phyloP scores from a whole-genome alignment of 1,140 invertebrate species.

The Panonychus citri region DNA sequence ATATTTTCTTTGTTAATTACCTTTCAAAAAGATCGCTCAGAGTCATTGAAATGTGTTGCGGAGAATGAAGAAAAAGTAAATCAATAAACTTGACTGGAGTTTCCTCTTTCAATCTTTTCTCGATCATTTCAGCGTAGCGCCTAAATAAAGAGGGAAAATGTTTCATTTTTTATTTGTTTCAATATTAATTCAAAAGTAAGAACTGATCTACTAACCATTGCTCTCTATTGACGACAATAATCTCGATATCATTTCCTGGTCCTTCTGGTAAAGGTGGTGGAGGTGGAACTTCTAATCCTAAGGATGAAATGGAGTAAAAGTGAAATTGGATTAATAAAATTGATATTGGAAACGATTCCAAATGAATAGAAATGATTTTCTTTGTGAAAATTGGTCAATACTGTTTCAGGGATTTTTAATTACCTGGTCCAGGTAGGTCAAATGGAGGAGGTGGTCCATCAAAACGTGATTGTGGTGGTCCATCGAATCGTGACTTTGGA shows the following conservation, averaged over 20 bases:
- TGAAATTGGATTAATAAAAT: too few relatives aligned
- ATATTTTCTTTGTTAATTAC: too few relatives aligned
- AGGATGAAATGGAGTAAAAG: too few relatives aligned
- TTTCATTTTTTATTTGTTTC: neutral
- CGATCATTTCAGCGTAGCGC: conserved; percentile 6
- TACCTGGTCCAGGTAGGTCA: too few relatives aligned
- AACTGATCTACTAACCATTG: conserved; percentile 1
- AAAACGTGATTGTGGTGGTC: too few relatives aligned
- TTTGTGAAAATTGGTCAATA: too few relatives aligned
- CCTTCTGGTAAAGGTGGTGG: neutral
- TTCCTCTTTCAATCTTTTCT: conserved; percentile 1
- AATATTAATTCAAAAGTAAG: neutral
- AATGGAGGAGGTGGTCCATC: too few relatives aligned
- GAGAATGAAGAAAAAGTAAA: conserved; percentile 4
- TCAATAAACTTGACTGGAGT: conserved; percentile 2
- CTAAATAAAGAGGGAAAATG: neutral
- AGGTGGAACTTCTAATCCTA: neutral
- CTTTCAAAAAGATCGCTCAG: conserved; percentile 7
- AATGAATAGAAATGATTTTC: too few relatives aligned
- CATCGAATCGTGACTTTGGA: too few relatives aligned
- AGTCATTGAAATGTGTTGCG: neutral
- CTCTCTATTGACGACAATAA: conserved; percentile 4
- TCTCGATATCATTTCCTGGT: conserved; percentile 4
- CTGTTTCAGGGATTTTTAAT: too few relatives aligned
- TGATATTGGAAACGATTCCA: too few relatives aligned